Conservation (phyloP, 2,888 invertebrate species). For the Aleiodes testaceus region DNA sequence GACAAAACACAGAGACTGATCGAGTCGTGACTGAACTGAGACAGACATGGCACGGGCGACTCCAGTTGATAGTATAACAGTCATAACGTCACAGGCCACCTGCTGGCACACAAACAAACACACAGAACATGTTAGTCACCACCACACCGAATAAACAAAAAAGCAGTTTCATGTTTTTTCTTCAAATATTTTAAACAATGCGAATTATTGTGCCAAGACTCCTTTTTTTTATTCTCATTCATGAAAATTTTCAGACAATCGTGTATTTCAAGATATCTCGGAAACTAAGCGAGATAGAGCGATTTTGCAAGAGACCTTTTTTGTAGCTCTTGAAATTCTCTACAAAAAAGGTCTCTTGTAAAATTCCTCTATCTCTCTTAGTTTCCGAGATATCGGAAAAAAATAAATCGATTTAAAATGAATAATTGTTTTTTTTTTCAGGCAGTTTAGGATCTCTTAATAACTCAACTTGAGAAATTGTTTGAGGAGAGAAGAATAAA, state of each 20-base stretch:
- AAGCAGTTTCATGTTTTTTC: conserved; percentile 26
- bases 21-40: conserved; percentile 63
- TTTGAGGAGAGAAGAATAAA: not conserved
- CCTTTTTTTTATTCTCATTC: no score
- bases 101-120: conserved; percentile 74
- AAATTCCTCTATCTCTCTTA: no score
- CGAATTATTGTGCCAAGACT: no score
- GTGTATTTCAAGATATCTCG: no score
- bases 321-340: no score
- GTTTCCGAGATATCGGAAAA: no score
- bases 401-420: no score
- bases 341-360: no score
- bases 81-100: conserved; percentile 74
- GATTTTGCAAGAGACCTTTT: no score
- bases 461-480: not conserved
- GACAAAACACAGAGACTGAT: conserved; percentile 66
- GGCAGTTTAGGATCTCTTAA: conserved; percentile 1
- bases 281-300: no score
- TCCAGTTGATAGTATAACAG: conserved; percentile 70
- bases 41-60: conserved; percentile 72
- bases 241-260: no score
- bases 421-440: not conserved
- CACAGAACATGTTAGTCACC: conserved; percentile 73
- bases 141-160: conserved; percentile 67
- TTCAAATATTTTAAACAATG: not conserved